Evolutionary conservation across 2,797 vertebrate genomes (phyloP), one percentile per base, ranked within the genome.

Genomic region (Brotula barbata): DNA sequence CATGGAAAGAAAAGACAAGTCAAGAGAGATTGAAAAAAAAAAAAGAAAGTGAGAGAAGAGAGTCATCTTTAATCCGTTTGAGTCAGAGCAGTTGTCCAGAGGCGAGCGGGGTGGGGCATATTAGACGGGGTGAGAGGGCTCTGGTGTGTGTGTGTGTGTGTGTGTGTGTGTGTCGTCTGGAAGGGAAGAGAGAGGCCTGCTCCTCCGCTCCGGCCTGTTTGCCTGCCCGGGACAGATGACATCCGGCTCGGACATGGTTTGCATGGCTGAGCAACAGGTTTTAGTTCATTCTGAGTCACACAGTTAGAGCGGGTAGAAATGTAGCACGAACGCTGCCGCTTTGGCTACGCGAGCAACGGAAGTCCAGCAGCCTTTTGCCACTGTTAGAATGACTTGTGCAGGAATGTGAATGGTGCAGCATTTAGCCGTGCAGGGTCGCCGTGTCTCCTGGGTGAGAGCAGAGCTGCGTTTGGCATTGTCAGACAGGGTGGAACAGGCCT

Each of bases 61-160:
- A 86, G 83, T 87, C 88, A 87, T 90, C 87, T 89, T 90, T 90
- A 91, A 91, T 90, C 88, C 85, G 56, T 87, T 82, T 89, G 90
- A 91, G 84, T 87, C 82, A 86, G 86, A 85, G 83, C 91, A 90
- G 89, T 89, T 90, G 87, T 90, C 87, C 86, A 77, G 67, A 76
- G 85, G 78, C 79, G 58, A 74, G 78, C 5, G 70, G 81, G 85
- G 83, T 74, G 71, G 83, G 73, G 80, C 57, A 14, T 67, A 20
- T 44, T 46, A 42, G 68, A 45, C 20, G 42, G 81, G 73, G 76
- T 68, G 66, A 74, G 77, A 73, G 83, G 83, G 68, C 72, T 74
- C 58, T 58, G 60, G 43, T 64, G 72, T 28, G 25, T 28, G 25
- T 28, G 25, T 33, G 31, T 33, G 31, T 33, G 19, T 51, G 58